Conservation (phyloP, 1,140 invertebrate genomes). For the Apocrypta bakeri region DNA sequence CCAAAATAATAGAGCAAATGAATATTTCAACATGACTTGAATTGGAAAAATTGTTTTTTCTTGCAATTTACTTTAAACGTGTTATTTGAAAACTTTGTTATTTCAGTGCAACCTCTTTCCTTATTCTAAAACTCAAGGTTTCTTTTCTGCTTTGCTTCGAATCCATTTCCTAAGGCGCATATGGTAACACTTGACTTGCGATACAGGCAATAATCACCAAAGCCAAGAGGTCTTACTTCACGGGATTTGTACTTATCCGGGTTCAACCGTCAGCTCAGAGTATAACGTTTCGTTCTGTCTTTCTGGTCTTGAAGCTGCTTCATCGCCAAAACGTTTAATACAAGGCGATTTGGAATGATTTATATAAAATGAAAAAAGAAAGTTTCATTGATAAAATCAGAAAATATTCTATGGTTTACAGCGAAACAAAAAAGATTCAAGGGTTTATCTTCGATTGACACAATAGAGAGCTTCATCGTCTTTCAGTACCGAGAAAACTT, state of each 20-base stretch:
- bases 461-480: neutral
- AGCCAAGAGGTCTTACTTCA: neutral
- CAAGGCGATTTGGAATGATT: neutral
- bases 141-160: constrained; percentile 28
- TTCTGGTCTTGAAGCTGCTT: neutral
- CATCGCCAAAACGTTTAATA: neutral
- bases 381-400: neutral
- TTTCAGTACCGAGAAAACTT: neutral
- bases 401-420: neutral
- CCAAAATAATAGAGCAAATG: no score
- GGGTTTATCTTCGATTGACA: neutral
- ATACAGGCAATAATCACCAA: constrained; percentile 18
- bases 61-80: no score
- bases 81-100: neutral
- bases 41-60: no score
- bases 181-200: neutral
- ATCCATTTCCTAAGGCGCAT: constrained; percentile 31
- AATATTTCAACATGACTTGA: no score
- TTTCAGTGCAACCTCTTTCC: neutral
- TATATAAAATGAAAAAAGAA: neutral
- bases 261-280: constrained; percentile 4
- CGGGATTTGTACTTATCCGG: constrained; percentile 28
- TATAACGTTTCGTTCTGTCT: neutral
- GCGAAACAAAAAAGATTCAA: neutral
- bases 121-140: constrained; percentile 36